These are phyloP conservation scores for Callionymus lyra DNA, from an alignment of 2,113 vertebrate genomes.

Conservation along the genomic window DNA sequence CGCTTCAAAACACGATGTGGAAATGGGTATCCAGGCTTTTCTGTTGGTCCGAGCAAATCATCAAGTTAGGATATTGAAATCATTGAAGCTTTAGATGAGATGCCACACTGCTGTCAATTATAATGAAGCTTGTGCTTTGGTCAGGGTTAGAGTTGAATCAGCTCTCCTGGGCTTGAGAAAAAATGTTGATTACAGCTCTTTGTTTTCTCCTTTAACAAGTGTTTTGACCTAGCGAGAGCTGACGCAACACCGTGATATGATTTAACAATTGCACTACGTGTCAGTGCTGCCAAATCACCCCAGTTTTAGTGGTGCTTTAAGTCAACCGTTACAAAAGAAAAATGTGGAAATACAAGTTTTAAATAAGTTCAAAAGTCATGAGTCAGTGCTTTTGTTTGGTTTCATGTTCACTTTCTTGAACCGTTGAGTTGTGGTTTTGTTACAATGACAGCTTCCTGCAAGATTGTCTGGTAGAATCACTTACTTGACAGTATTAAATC, in stretches of 20 bases:
- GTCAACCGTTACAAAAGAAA: too few relatives aligned
- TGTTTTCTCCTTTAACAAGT: conserved; percentile 4
- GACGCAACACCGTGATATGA: background rate
- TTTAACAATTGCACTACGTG: too few relatives aligned
- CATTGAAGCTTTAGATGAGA: conserved; percentile 6
- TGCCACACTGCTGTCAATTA: conserved; percentile 5
- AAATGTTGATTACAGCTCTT: background rate
- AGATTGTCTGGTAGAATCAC: too few relatives aligned
- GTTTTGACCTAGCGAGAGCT: conserved; percentile 8
- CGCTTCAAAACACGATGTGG: conserved; percentile 23
- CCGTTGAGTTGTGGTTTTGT: too few relatives aligned
- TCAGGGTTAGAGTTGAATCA: conserved; percentile 20
- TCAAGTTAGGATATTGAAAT: conserved; percentile 19
- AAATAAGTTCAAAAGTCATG: too few relatives aligned
- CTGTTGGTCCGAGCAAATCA: conserved; percentile 11
- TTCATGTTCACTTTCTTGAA: too few relatives aligned
- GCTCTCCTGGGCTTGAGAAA: conserved; percentile 1
- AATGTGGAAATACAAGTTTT: too few relatives aligned
- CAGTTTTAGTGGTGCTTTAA: too few relatives aligned
- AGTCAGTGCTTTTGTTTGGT: too few relatives aligned
- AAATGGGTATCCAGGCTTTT: conserved; percentile 31
- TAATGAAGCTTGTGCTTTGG: conserved; percentile 10
- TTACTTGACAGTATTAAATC: too few relatives aligned
- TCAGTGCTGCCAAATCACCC: too few relatives aligned
- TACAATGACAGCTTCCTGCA: too few relatives aligned